Conservation (phyloP, 2,113 vertebrate genomes). For the Paradisaea rubra region DNA sequence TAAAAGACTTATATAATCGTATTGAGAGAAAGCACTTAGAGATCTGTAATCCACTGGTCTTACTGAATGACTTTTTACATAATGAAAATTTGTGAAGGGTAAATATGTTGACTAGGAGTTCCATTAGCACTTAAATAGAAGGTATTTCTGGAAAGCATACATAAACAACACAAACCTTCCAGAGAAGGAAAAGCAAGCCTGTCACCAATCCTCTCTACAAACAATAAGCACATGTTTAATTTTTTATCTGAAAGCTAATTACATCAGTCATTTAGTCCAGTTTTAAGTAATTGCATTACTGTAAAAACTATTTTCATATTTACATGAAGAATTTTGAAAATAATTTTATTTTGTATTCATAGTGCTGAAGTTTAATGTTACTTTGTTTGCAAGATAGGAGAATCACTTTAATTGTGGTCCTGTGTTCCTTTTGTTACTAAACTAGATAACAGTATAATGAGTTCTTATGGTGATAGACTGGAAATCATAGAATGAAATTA, state of each 20-base stretch:
- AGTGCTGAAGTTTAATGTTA: not conserved
- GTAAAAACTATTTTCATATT: not conserved
- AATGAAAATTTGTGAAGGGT: slow-evolving; percentile 66
- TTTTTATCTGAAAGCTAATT: not conserved
- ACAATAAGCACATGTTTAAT: not conserved
- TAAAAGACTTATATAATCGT: slow-evolving; percentile 62
- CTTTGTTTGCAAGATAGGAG: not conserved
- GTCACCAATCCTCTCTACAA: not conserved
- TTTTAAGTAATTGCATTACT: not conserved
- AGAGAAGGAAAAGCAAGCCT: not conserved
- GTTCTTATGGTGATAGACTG: not conserved
- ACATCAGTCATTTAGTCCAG: not conserved
- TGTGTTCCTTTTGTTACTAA: not conserved
- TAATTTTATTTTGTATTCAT: not conserved
- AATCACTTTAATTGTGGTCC: not conserved
- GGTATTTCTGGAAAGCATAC: not conserved
- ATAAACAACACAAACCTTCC: not conserved
- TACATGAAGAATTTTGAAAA: not conserved
- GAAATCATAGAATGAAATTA: not conserved
- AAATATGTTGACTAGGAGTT: slow-evolving; percentile 37
- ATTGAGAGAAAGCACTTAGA: slow-evolving; percentile 61
- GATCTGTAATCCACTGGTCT: slow-evolving; percentile 58
- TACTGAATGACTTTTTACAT: slow-evolving; percentile 68
- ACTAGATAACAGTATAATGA: not conserved
- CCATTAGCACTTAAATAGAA: slow-evolving; percentile 22